phyloP scores from a whole-genome alignment of 2,113 vertebrate species.

The Corvus cornix region DNA sequence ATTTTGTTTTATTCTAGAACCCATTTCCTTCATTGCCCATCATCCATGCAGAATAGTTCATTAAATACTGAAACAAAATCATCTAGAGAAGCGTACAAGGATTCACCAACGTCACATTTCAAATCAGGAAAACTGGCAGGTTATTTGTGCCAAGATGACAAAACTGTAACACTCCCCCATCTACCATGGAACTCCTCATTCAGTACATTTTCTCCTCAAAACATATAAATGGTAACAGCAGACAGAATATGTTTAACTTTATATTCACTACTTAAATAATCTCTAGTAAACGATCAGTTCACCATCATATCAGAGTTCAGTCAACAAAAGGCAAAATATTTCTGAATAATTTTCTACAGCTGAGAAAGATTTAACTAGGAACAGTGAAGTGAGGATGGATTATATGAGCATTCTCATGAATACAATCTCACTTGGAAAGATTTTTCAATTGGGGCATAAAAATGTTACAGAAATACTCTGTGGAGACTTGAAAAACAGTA shows the following conservation, averaged over 20 bases:
- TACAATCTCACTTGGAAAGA: background rate
- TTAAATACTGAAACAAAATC: background rate
- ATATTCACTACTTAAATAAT: background rate
- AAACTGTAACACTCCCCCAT: background rate
- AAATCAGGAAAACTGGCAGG: background rate
- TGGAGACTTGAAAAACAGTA: background rate
- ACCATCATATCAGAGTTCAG: background rate
- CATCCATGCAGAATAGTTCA: background rate
- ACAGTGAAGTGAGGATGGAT: background rate
- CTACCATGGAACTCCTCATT: background rate
- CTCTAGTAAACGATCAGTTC: background rate
- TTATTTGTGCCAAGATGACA: background rate
- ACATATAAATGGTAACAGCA: background rate
- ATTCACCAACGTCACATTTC: background rate
- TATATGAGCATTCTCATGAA: background rate
- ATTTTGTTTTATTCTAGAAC: background rate
- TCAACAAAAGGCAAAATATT: background rate
- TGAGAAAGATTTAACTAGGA: background rate
- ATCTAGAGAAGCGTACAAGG: background rate
- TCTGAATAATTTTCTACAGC: background rate
- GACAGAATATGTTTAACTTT: background rate
- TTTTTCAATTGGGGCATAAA: background rate
- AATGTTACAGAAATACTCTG: background rate
- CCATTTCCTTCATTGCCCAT: background rate
- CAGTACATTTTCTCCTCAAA: background rate